phyloP scores from a whole-genome alignment of 2,113 vertebrate genomes.

The Prunella himalayana region DNA sequence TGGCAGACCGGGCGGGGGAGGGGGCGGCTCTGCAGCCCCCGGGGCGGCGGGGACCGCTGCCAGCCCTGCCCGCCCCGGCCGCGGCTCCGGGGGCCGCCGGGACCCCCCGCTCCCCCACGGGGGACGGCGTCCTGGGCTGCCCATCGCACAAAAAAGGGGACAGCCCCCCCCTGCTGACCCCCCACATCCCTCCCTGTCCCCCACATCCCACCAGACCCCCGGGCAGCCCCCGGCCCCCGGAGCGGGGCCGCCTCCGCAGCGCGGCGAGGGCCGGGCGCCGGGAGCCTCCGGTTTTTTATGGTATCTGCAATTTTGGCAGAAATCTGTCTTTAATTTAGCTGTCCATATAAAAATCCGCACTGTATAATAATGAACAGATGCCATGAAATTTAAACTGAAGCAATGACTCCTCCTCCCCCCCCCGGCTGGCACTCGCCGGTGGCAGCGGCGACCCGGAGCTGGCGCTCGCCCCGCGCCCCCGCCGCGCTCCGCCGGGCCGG shows the following conservation, averaged over 20 bases:
- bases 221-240: background rate
- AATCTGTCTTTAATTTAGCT: slow-evolving; percentile 86
- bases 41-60: background rate
- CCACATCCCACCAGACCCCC: background rate
- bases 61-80: background rate
- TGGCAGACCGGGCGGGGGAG: slow-evolving; percentile 63
- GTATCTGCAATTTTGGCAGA: slow-evolving; percentile 83
- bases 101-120: background rate
- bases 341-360: slow-evolving; percentile 84
- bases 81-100: background rate
- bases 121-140: too few relatives aligned
- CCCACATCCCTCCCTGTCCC: background rate
- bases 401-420: slow-evolving; percentile 78
- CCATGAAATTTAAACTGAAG: slow-evolving; percentile 90
- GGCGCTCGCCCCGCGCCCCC: background rate
- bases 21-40: background rate
- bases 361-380: slow-evolving; percentile 94
- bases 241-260: background rate
- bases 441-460: slow-evolving; percentile 56
- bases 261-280: slow-evolving; percentile 51
- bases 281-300: slow-evolving; percentile 75
- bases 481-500: background rate
- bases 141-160: background rate
- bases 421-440: slow-evolving; percentile 77
- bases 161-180: background rate